Base-by-base conservation (phyloP, 2,888 invertebrate species). In the Protonemura montana region DNA sequence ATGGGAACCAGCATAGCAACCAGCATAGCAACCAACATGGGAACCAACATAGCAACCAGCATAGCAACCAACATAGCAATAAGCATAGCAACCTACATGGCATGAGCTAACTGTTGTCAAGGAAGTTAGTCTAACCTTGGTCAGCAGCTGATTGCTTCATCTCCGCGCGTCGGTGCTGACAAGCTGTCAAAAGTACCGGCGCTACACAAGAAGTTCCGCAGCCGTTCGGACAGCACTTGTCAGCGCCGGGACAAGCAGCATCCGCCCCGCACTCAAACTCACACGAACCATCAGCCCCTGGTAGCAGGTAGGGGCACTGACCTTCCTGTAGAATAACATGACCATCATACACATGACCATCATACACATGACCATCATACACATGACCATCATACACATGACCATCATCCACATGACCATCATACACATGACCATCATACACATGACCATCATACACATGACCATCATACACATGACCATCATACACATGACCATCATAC, bases 201-300 rank as follows among this genome's bases (percentile, higher is more conserved):
- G 94, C 92, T 0, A 95, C 94, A 90, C 97, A 97, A 89, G 95
- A 95, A 0, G 97, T 97, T 0, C 97, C 97, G 90, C 97, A 97
- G 29, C 97, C 97, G 80, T 97, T 97, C 0, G 96, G 96, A 90
- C 97, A 97, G 91, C 97, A 97, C 87, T 96, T 95, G 87, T 94
- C 93, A 0, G 92, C 92, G 0, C 94, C 93, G 0, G 94, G 94
- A 89, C 97, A 97, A 88, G 96, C 95, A 25, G 94, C 93, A 91
- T 97, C 97, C 0, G 94, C 94, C 86, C 94, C 94, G 89, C 97
- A 97, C 89, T 95, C 94, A 90, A 95, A 94, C 89, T 96, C 96
- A 89, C 97, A 97, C 84, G 93, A 93, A 2, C 94, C 94, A 21
- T 21, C 59, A 0, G 93, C 94, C 0, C 92, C 93, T 78, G 93